A percentile compares a stretch with the other conserved stretches of the same genome.
phyloP scores from a whole-genome alignment of 2,888 invertebrate genomes.

The Lasioglossum morio region DNA sequence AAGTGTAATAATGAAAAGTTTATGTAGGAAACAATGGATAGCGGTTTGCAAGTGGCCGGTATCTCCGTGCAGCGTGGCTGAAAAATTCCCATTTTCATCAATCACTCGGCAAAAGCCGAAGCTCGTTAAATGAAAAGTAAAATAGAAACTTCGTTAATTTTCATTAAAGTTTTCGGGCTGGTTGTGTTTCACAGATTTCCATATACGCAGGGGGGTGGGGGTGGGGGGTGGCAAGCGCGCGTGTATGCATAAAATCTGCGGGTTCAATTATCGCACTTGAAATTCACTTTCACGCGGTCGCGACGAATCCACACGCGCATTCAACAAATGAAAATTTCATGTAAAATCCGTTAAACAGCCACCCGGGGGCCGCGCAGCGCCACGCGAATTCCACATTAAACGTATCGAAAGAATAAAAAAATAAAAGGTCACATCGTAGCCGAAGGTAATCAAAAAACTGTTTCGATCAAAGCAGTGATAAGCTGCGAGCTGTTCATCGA shows the following conservation, averaged over 20 bases:
- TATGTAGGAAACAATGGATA: neutral
- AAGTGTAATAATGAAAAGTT: neutral
- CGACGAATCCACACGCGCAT: neutral
- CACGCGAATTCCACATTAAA: neutral
- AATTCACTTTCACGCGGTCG: conserved; percentile 5
- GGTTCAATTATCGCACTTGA: conserved; percentile 10
- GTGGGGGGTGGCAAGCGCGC: too few relatives aligned
- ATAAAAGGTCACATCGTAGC: neutral
- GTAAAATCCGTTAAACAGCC: conserved; percentile 2
- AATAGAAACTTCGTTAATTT: conserved; percentile 4
- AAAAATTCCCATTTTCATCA: neutral
- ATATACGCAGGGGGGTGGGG: neutral
- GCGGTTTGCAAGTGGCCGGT: neutral
- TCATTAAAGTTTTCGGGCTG: neutral
- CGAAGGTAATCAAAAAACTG: conserved; percentile 2
- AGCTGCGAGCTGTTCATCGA: conserved; percentile 39
- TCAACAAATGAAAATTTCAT: conserved; percentile 5
- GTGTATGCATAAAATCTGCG: conserved; percentile 3
- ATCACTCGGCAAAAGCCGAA: neutral
- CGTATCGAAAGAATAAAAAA: neutral
- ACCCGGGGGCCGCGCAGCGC: neutral
- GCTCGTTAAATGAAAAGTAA: neutral
- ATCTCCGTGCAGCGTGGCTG: neutral
- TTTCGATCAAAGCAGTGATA: conserved; percentile 21
- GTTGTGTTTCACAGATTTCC: neutral